A percentile compares a stretch with the other conserved stretches of the same genome.
phyloP scores from a whole-genome alignment of 2,888 invertebrate genomes.

The Creontiades dilutus region DNA sequence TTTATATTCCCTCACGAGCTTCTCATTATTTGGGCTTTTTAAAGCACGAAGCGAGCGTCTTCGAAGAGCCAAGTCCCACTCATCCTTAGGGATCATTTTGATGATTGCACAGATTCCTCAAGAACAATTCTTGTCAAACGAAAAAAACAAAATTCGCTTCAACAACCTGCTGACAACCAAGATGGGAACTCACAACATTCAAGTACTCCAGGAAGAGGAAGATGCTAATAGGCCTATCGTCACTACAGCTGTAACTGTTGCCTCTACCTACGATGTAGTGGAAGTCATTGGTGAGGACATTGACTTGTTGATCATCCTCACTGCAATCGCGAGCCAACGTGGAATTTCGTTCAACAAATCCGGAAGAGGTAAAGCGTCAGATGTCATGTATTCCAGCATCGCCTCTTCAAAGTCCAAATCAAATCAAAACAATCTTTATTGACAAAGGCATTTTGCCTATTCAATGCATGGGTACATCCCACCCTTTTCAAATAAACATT shows the following conservation, averaged over 20 bases:
- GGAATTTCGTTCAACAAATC: not conserved
- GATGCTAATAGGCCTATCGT: constrained; percentile 73
- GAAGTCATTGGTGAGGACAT: constrained; percentile 11
- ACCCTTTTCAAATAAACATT: no score
- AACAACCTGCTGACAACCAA: not conserved
- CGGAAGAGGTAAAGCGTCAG: not conserved
- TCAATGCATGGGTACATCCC: no score
- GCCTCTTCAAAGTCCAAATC: no score
- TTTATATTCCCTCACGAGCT: no score
- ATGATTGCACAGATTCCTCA: not conserved
- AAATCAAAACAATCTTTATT: no score
- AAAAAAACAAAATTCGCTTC: not conserved
- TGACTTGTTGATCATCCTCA: not conserved
- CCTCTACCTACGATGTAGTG: not conserved
- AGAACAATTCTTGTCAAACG: not conserved
- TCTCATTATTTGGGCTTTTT: no score
- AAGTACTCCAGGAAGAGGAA: constrained; percentile 68
- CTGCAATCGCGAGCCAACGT: not conserved
- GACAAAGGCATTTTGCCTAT: no score
- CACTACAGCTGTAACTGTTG: not conserved
- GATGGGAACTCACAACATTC: constrained; percentile 17
- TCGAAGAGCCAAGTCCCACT: constrained; percentile 50
- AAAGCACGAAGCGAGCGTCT: constrained; percentile 46
- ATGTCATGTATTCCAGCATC: not conserved
- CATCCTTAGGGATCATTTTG: constrained; percentile 41